Evolutionary conservation across 2,888 invertebrate genomes (phyloP).

Genomic region (Pomacea canaliculata): DNA sequence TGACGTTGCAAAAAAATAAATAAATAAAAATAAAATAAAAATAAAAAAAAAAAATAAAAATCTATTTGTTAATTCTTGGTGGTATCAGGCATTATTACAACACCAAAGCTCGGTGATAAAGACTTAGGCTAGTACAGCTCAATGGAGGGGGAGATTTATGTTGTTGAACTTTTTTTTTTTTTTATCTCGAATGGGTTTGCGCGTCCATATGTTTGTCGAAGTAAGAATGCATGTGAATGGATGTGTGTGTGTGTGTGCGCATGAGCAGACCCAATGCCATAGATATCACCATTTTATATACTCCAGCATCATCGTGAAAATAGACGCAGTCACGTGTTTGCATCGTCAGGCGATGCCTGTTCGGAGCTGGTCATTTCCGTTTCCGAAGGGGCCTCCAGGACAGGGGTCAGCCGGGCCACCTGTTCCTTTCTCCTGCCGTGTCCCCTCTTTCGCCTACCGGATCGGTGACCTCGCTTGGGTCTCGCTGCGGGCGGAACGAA

Average conservation of each 20-base stretch:
- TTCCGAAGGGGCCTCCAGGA: constrained; percentile 9
- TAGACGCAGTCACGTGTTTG: neutral
- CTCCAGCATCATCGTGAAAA: neutral
- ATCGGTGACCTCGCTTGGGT: constrained; percentile 6
- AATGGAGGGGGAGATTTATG: neutral
- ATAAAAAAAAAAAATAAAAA: no score
- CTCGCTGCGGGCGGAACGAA: neutral
- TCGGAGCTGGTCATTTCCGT: constrained; percentile 5
- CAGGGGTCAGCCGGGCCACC: constrained; percentile 16
- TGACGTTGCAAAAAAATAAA: no score
- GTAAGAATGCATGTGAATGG: no score
- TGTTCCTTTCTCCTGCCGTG: constrained; percentile 18
- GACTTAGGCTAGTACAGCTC: no score
- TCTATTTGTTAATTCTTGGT: no score
- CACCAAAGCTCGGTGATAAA: no score
- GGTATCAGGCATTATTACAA: no score
- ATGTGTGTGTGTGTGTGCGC: neutral
- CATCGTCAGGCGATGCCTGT: neutral
- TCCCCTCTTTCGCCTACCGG: constrained; percentile 10
- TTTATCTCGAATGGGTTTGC: neutral
- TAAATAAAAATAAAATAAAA: no score
- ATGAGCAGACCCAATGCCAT: neutral
- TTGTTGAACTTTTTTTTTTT: neutral
- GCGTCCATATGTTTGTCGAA: neutral
- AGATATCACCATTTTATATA: neutral